Conservation (phyloP, 2,797 vertebrate species). For the Rhinogobio ventralis region DNA sequence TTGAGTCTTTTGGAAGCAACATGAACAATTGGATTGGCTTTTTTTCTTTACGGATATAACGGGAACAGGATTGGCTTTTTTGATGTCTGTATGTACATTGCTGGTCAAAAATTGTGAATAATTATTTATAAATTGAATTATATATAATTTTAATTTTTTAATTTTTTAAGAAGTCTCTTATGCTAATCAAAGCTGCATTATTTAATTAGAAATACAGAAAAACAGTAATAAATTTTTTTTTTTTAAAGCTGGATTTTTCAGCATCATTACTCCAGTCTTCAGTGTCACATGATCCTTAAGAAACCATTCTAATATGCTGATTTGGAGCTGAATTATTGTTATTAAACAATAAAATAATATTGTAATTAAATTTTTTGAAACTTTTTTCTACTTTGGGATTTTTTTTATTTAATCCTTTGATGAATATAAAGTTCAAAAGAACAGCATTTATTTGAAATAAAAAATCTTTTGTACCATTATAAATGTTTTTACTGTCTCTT, state of each 20-base stretch:
- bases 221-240: neutral
- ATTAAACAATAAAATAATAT: no score
- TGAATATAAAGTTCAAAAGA: no score
- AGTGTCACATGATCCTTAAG: neutral
- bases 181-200: neutral
- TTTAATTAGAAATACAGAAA: neutral
- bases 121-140: no score
- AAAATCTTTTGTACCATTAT: neutral
- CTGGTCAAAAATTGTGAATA: neutral
- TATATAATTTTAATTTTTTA: no score
- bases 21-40: neutral
- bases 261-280: neutral
- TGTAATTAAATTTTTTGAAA: neutral
- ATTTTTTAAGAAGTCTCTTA: neutral
- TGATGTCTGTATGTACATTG: neutral
- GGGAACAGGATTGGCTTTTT: neutral
- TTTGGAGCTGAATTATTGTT: neutral
- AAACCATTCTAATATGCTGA: neutral
- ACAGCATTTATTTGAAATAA: neutral
- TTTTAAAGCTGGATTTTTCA: neutral
- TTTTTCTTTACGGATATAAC: neutral
- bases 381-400: no score
- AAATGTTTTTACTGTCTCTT: neutral
- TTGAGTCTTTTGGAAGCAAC: neutral
- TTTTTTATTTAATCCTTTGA: neutral